Conservation (phyloP, 2,888 invertebrate species). For the Synanthedon formicaeformis region DNA sequence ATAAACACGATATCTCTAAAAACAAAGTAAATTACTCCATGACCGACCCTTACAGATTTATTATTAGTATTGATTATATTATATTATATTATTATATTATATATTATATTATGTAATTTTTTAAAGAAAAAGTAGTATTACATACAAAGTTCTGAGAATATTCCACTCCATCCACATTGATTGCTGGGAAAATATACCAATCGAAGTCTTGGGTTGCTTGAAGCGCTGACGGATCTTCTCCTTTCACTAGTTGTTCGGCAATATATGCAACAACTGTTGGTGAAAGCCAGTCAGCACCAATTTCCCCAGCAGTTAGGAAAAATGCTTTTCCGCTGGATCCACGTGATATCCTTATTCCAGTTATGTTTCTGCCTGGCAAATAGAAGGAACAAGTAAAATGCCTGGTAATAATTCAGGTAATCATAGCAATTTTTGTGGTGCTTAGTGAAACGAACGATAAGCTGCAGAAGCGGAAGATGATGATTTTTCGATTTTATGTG, state of each 20-base stretch:
- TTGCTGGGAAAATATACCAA: slow-evolving; percentile 80
- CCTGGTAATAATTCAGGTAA: not conserved
- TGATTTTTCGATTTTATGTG: no score
- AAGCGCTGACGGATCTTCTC: slow-evolving; percentile 53
- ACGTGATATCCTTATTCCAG: slow-evolving; percentile 48
- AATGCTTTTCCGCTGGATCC: slow-evolving; percentile 30
- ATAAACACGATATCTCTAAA: no score
- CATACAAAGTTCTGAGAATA: slow-evolving; percentile 72
- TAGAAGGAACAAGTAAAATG: not conserved
- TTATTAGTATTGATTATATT: no score
- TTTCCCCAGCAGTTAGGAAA: slow-evolving; percentile 67
- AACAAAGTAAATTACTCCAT: no score
- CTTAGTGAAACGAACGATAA: no score
- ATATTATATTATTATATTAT: no score
- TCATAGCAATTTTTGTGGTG: no score
- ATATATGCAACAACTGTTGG: slow-evolving; percentile 75
- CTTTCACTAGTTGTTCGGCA: slow-evolving; percentile 71
- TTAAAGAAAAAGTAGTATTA: no score
- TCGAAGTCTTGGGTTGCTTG: slow-evolving; percentile 69
- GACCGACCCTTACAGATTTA: no score
- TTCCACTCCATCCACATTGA: slow-evolving; percentile 83
- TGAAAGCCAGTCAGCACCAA: slow-evolving; percentile 83
- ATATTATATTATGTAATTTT: no score
- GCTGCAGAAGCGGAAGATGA: no score
- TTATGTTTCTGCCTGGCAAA: slow-evolving; percentile 54